Percentiles rank a stretch among this genome's conserved stretches.
phyloP scores from a whole-genome alignment of 1,140 invertebrate genomes.

The Trichomalopsis sarcophagae region DNA sequence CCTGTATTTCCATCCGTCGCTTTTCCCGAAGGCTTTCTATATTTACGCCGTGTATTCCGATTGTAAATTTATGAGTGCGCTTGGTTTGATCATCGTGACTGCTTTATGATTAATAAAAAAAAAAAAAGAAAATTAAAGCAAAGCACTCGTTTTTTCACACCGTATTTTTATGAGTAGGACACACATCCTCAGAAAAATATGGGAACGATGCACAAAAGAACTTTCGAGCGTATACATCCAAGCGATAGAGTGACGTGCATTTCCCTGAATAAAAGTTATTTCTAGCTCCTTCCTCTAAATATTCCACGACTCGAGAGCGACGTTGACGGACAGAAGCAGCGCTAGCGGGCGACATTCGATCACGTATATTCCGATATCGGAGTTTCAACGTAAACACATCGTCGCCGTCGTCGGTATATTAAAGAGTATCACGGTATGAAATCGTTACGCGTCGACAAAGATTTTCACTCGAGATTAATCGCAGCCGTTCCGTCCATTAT shows the following conservation, averaged over 20 bases:
- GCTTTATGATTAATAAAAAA: too few species aligned
- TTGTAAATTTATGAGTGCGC: background rate
- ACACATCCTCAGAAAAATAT: too few species aligned
- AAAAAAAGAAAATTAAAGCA: too few species aligned
- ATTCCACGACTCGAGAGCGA: background rate
- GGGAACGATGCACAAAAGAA: background rate
- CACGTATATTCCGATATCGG: background rate
- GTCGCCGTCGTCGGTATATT: too few species aligned
- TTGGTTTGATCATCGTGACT: too few species aligned
- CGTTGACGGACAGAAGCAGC: background rate
- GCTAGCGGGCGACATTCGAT: background rate
- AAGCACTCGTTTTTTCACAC: too few species aligned
- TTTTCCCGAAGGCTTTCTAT: constrained; percentile 13
- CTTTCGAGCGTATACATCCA: background rate
- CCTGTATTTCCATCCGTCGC: background rate
- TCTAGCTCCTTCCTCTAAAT: background rate
- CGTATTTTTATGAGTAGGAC: too few species aligned
- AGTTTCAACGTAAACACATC: background rate
- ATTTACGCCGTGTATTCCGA: constrained; percentile 20
- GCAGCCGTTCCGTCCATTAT: background rate
- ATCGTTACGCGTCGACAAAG: too few species aligned
- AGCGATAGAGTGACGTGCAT: background rate
- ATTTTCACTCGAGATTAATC: background rate
- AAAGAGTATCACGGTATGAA: too few species aligned
- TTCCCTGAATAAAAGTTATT: background rate